These are phyloP conservation scores for Acleris cristana DNA, from an alignment of 2,888 invertebrate genomes.

Conservation along the genomic window DNA sequence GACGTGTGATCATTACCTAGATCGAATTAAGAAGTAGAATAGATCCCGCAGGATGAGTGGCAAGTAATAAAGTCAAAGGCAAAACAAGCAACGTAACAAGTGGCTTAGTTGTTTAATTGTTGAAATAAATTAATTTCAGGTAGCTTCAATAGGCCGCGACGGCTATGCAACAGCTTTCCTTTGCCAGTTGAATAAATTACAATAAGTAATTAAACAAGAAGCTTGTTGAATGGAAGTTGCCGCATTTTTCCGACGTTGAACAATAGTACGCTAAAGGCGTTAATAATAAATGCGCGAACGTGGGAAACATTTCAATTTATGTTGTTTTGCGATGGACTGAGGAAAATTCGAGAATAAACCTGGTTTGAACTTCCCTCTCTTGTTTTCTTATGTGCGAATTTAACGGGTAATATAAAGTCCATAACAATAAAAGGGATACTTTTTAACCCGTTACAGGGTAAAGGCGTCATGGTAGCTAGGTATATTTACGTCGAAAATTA, in stretches of 20 bases:
- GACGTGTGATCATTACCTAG: no score
- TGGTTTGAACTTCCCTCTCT: constrained; percentile 18
- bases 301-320: constrained; percentile 38
- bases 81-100: no score
- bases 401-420: constrained; percentile 4
- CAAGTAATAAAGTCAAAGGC: no score
- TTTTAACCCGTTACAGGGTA: background rate
- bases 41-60: no score
- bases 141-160: no score
- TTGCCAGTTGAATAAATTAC: constrained; percentile 15
- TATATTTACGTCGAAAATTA: background rate
- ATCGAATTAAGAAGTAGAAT: no score
- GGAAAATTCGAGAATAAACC: constrained; percentile 17
- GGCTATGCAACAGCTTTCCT: no score
- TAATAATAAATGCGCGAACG: constrained; percentile 35
- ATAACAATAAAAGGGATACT: constrained; percentile 3
- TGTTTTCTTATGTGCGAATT: constrained; percentile 7
- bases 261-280: constrained; percentile 36
- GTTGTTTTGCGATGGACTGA: constrained; percentile 29
- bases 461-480: background rate
- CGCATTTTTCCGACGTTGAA: constrained; percentile 19
- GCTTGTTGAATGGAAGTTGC: constrained; percentile 16
- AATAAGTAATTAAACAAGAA: constrained; percentile 6
- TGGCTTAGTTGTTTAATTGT: no score
- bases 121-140: no score